phyloP scores from a whole-genome alignment of 2,113 vertebrate genomes.

The Dasyprocta punctata region DNA sequence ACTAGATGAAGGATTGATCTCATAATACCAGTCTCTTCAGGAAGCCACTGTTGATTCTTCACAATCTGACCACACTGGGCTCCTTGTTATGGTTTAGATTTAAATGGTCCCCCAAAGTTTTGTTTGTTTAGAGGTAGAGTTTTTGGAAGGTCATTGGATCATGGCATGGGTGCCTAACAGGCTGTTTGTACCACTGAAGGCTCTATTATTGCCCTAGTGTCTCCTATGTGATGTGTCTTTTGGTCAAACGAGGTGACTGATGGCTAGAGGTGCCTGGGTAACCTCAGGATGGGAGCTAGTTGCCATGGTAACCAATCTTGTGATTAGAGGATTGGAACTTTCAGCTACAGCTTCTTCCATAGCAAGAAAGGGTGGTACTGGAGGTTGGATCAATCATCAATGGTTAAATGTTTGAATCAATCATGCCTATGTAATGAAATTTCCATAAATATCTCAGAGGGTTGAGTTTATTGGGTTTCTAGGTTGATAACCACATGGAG shows the following conservation, averaged over 20 bases:
- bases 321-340: neutral
- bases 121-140: neutral
- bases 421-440: neutral
- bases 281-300: neutral
- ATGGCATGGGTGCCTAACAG: neutral
- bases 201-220: neutral
- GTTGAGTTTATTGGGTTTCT: neutral
- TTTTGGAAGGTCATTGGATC: neutral
- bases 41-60: neutral
- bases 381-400: neutral
- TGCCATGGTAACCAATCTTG: conserved; percentile 22
- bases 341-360: neutral
- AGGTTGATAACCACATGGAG: neutral
- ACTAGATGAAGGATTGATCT: neutral
- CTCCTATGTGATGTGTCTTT: neutral
- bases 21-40: neutral
- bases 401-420: conserved; percentile 33
- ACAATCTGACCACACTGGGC: neutral
- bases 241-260: neutral
- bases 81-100: neutral
- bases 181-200: neutral
- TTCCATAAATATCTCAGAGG: neutral
- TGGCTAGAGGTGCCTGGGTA: neutral
- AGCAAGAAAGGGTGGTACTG: neutral
- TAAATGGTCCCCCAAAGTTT: neutral